These are phyloP conservation scores for Schizopygopsis malacanthus DNA, from an alignment of 2,797 vertebrate species.

Conservation along the genomic window DNA sequence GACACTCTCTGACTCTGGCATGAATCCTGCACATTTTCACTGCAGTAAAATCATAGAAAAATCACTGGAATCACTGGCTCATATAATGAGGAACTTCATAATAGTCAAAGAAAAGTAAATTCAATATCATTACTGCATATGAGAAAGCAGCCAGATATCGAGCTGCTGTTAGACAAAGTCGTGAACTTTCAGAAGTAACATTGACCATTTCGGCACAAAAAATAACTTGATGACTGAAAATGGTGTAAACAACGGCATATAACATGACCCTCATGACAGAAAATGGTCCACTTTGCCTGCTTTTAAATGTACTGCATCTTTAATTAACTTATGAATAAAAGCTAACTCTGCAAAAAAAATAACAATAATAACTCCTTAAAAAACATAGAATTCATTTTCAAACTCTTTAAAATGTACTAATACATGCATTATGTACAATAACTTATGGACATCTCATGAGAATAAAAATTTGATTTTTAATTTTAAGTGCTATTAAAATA, in stretches of 20 bases:
- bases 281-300: not conserved
- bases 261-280: not conserved
- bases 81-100: not conserved
- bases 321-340: not conserved
- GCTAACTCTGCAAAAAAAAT: not conserved
- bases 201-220: not conserved
- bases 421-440: conserved; percentile 18
- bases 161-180: not conserved
- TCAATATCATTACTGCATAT: conserved; percentile 12
- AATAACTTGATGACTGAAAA: not conserved
- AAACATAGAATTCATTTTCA: not conserved
- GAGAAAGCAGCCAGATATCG: not conserved
- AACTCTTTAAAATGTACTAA: conserved; percentile 6
- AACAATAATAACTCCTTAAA: not conserved
- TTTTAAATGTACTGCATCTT: not conserved
- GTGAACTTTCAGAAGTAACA: not conserved
- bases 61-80: not conserved
- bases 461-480: not conserved
- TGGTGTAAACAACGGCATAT: conserved; percentile 8
- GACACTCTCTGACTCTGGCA: not conserved
- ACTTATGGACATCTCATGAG: not conserved
- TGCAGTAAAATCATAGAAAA: not conserved
- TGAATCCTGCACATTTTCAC: not conserved
- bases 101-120: not conserved
- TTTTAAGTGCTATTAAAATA: conserved; percentile 36